These are phyloP conservation scores for Anhinga anhinga DNA, from an alignment of 2,113 vertebrate genomes.

Conservation along the genomic window DNA sequence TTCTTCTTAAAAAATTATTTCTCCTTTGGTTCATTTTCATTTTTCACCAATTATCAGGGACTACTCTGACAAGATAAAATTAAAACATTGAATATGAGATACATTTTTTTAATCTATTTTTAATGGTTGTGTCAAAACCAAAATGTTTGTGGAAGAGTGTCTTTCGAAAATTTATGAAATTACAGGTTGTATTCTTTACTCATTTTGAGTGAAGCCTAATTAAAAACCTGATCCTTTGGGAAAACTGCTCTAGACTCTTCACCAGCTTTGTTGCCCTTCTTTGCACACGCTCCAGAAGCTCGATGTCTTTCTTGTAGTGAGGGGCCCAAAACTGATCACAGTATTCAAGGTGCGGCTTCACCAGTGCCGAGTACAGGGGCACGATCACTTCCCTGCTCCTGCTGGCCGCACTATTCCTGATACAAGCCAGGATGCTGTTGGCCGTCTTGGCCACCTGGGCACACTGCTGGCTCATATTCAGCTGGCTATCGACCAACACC, in stretches of 20 bases:
- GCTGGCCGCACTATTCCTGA: too few relatives aligned
- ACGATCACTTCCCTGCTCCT: too few relatives aligned
- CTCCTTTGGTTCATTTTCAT: background rate
- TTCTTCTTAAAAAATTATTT: background rate
- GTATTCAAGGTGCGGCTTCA: too few relatives aligned
- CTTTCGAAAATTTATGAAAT: background rate
- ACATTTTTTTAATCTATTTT: background rate
- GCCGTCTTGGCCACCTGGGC: too few relatives aligned
- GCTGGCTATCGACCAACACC: too few relatives aligned
- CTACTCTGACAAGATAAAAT: background rate
- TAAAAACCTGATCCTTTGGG: background rate
- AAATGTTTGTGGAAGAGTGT: background rate
- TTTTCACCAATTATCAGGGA: background rate
- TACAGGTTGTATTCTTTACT: background rate
- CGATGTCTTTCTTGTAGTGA: too few relatives aligned
- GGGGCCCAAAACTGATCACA: too few relatives aligned
- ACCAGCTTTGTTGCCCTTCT: too few relatives aligned
- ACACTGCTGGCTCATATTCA: too few relatives aligned
- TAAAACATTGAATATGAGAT: accelerated
- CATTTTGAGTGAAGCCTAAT: background rate
- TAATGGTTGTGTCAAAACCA: background rate
- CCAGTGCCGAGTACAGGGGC: too few relatives aligned
- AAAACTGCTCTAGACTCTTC: background rate
- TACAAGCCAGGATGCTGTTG: too few relatives aligned
- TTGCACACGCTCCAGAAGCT: too few relatives aligned